Conservation (phyloP, 2,797 vertebrate species). For the Artibeus jamaicensis region DNA sequence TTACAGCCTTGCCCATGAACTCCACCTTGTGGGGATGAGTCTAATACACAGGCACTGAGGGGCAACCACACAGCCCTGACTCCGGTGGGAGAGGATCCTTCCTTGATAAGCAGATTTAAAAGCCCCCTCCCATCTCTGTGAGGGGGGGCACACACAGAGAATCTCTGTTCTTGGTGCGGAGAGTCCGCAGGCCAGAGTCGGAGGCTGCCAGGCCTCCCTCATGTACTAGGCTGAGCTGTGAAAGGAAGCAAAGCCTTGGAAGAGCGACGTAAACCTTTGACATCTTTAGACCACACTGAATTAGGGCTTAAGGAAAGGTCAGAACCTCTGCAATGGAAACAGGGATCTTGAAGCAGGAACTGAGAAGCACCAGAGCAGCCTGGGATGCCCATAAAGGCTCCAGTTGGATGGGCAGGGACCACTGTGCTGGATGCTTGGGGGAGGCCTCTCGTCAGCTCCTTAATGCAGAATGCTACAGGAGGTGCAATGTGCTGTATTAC, state of each 20-base stretch:
- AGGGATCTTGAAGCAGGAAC: background rate
- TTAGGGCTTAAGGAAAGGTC: background rate
- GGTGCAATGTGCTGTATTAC: background rate
- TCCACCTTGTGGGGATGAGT: background rate
- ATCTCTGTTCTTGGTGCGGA: background rate
- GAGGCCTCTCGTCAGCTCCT: background rate
- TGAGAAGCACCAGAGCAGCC: background rate
- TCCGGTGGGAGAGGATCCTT: background rate
- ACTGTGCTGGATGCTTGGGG: background rate
- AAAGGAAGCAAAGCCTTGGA: background rate
- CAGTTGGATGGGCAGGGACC: background rate
- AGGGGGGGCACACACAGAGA: background rate
- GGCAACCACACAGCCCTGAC: background rate
- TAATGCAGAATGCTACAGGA: background rate
- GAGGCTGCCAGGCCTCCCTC: background rate
- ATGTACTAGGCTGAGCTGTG: background rate
- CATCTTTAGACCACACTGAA: background rate
- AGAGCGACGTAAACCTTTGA: background rate
- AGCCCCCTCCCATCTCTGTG: fast-evolving
- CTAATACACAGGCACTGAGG: fast-evolving
- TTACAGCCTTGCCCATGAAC: background rate
- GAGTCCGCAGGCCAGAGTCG: background rate
- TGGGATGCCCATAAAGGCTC: background rate
- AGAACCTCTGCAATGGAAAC: background rate
- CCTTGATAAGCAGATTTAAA: background rate